Evolutionary conservation across 2,888 invertebrate species (phyloP).

Genomic region (Nemotelus pantherinus): DNA sequence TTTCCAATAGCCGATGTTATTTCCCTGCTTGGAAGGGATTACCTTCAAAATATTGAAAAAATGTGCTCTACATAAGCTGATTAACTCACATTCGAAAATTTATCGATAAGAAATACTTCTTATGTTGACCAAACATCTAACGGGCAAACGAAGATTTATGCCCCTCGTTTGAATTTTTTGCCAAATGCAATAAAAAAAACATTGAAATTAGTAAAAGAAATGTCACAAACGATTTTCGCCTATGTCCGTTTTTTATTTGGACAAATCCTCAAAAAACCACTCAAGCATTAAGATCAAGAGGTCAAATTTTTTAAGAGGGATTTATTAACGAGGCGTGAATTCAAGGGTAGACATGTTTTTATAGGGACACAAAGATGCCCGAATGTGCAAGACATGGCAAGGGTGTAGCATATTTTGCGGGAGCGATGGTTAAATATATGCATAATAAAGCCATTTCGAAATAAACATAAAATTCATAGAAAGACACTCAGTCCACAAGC

Average conservation of each 20-base stretch:
- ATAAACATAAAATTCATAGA: too few species aligned
- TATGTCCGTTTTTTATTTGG: conserved; percentile 1
- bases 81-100: neutral
- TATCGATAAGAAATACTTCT: neutral
- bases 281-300: conserved; percentile 33
- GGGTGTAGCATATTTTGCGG: too few species aligned
- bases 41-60: neutral
- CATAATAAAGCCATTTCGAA: too few species aligned
- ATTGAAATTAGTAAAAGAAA: neutral
- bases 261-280: neutral
- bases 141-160: neutral
- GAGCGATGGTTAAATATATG: too few species aligned
- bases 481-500: too few species aligned
- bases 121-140: neutral
- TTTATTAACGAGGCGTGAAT: conserved; percentile 25
- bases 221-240: neutral
- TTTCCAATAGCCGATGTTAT: neutral
- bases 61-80: neutral
- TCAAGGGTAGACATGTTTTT: neutral
- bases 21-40: neutral
- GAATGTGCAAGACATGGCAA: too few species aligned
- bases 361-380: neutral
- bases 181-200: neutral
- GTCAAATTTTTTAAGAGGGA: neutral
- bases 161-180: neutral